These are phyloP conservation scores for Drymonia ruficornis DNA, from an alignment of 2,888 invertebrate genomes.

Conservation along the genomic window DNA sequence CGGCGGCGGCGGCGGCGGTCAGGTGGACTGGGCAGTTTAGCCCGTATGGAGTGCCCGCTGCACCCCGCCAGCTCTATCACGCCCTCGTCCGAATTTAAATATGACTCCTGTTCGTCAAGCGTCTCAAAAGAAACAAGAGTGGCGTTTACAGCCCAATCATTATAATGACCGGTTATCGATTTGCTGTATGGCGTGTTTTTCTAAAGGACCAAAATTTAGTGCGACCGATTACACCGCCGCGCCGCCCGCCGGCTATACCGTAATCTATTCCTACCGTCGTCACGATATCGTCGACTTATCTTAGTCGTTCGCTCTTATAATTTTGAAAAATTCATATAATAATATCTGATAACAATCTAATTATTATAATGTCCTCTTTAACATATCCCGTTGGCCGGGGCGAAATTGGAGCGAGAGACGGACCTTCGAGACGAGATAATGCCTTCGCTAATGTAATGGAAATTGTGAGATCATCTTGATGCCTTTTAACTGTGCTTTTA, in stretches of 20 bases:
- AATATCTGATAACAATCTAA: slow-evolving; percentile 83
- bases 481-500: slow-evolving; percentile 74
- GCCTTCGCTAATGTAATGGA: slow-evolving; percentile 75
- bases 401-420: slow-evolving; percentile 72
- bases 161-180: slow-evolving; percentile 83
- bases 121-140: slow-evolving; percentile 68
- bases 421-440: slow-evolving; percentile 70
- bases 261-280: slow-evolving; percentile 80
- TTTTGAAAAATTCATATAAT: slow-evolving; percentile 82
- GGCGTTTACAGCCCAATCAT: slow-evolving; percentile 80
- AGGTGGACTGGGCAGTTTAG: slow-evolving; percentile 29
- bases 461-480: slow-evolving; percentile 77
- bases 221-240: slow-evolving; percentile 69
- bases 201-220: slow-evolving; percentile 78
- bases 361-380: slow-evolving; percentile 84
- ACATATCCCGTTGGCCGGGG: slow-evolving; percentile 76
- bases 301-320: slow-evolving; percentile 76
- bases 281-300: slow-evolving; percentile 80
- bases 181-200: slow-evolving; percentile 77
- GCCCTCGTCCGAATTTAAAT: slow-evolving; percentile 55
- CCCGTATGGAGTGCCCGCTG: slow-evolving; percentile 28
- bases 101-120: slow-evolving; percentile 78
- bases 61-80: slow-evolving; percentile 24
- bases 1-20: slow-evolving; percentile 17
- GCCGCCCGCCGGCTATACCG: slow-evolving; percentile 66